Evolutionary conservation across 2,888 invertebrate genomes (phyloP), one percentile per base, ranked within the genome.

Genomic region (Tupiocoris notatus): DNA sequence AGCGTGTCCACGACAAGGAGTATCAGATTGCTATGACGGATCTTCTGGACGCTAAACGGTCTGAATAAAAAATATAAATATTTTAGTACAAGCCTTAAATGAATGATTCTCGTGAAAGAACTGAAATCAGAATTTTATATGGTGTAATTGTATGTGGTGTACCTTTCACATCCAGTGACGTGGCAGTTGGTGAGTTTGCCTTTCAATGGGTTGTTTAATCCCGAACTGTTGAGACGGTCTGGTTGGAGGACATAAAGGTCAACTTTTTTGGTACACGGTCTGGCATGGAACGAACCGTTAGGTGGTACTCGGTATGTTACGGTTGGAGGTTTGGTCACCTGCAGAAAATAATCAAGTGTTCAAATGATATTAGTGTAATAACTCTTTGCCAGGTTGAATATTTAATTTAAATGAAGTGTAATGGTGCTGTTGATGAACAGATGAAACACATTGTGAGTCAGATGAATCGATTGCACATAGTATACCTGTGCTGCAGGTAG

Each of bases 11-110:
- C 94, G 79, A 94, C 95, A 79, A 95, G 86, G 79, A 95, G 86
- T 82, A 95, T 93, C 81, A 95, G 86, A 86, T 95, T 95, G 83
- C 94, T 95, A 84, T 93, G 92, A 66, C 91, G 93, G 82, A 95
- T 93, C 86, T 94, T 94, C 83, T 95, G 94, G 75, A 95, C 94
- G 86, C 94, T 95, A 86, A 95, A 95, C 23, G 94, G 94, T 82
- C 95, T 92, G 23, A 66, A 56, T 59, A 17, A 18, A 66, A 39
- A 23, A 24, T 24, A 18, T 20, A 24, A 23, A 59, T 59, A 59
- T 54, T 54, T 54, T 54, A n/a, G n/a, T n/a, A n/a, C n/a, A n/a
- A n/a, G n/a, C 39, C 39, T 39, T 39, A 39, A 39, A 39, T 39
- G 39, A n/a, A 12, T 39, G 39, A 39, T 39, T 39, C 39, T 39